Evolutionary conservation across 1,140 invertebrate species (phyloP), one percentile per base, ranked within the genome.

Genomic region (Dinoponera quadriceps): DNA sequence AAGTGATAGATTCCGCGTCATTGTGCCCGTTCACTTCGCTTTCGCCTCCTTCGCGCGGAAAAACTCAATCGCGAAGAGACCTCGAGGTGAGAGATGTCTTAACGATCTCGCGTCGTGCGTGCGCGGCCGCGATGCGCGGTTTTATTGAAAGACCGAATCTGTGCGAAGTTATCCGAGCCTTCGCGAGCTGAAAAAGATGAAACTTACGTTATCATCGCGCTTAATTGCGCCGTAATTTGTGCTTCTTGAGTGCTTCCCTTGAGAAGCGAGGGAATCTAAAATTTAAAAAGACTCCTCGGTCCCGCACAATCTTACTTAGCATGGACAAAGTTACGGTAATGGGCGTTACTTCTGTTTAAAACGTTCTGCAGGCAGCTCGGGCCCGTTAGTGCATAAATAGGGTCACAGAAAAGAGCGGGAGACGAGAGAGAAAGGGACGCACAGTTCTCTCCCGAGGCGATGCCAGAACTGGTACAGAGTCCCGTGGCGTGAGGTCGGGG

Each of bases 351-450:
- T 33, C 71, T 80, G 59, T 80, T 80, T 27, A 57, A 65, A 80
- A 38, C 44, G 22, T 3, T 14, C 51, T 20, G 44, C 60, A 78
- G 78, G 44, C 60, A 27, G 51, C 16, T 38, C 83, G 68, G 49
- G n/a, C 65, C 82, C 77, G 75, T 84, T 54, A 66, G 77, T 72
- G 66, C 77, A 44, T 54, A 54, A 62, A 20, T 27, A 29, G 25
- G 71, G 59, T 49, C 73, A 75, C 25, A 59, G 49, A 72, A 80
- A 77, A 63, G 59, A 33, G 83, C 33, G 44, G 20, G 49, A 66
- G 62, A 38, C 27, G 33, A 71, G 49, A 7, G 74, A 25, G 69
- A 87, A 86, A 71, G 69, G 69, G 63, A 82, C 20, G 18, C 69
- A 59, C 48, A 55, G 14, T 82, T 33, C 22, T 62, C 44, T 62